These are phyloP conservation scores for Metacarcinus magister DNA, from an alignment of 2,888 invertebrate species.

Conservation along the genomic window DNA sequence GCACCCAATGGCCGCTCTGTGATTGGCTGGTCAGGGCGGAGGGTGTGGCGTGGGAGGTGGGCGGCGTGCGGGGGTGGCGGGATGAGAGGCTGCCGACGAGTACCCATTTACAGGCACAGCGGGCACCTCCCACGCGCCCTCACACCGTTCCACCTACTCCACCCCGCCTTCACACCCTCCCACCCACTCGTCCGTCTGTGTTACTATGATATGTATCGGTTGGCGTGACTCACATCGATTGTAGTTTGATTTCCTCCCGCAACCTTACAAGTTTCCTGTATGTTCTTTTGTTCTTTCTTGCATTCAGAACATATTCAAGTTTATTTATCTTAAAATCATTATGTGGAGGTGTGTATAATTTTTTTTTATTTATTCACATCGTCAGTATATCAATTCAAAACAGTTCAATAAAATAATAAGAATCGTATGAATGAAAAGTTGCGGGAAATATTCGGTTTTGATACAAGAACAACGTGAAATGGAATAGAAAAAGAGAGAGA, in stretches of 20 bases:
- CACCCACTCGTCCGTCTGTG: not conserved
- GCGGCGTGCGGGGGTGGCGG: constrained; percentile 64
- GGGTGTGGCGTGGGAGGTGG: constrained; percentile 60
- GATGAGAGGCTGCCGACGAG: not conserved
- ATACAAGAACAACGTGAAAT: not conserved
- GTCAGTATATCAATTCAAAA: not conserved
- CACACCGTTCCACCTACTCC: not conserved
- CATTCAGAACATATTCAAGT: not conserved
- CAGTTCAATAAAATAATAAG: not conserved
- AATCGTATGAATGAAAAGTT: not conserved
- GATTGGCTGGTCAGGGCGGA: constrained; percentile 66
- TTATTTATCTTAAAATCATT: not conserved
- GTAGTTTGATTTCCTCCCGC: not conserved
- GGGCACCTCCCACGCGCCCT: not conserved
- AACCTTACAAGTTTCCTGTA: not conserved
- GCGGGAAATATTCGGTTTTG: not conserved
- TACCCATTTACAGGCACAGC: not conserved
- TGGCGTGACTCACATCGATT: not conserved
- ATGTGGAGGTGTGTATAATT: no score
- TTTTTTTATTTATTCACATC: no score
- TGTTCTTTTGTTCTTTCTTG: not conserved
- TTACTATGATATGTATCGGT: not conserved
- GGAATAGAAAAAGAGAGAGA: not conserved
- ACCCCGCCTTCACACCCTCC: not conserved
- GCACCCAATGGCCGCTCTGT: constrained; percentile 65